Conservation (phyloP, 2,113 vertebrate genomes). For the Neolamprologus tretocephalus region DNA sequence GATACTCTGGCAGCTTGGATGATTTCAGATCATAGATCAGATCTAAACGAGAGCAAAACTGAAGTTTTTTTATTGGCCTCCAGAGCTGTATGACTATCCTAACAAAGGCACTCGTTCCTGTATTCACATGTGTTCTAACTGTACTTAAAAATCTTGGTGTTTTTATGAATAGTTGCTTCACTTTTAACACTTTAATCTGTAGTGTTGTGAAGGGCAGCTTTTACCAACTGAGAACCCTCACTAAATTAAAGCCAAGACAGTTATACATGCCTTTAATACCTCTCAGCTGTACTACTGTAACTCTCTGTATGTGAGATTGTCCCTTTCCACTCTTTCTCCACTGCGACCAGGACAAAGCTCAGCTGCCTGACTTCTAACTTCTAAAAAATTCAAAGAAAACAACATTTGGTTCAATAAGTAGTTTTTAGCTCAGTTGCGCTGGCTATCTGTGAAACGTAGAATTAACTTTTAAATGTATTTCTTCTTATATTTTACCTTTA, state of each 20-base stretch:
- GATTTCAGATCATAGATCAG: neutral
- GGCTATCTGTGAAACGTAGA: neutral
- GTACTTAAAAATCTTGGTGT: neutral
- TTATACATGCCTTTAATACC: too few species aligned
- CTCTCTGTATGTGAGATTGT: neutral
- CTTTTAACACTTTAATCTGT: neutral
- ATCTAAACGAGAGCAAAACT: neutral
- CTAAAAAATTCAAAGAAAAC: neutral
- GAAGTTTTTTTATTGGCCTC: neutral
- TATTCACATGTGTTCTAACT: neutral
- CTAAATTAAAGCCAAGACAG: neutral
- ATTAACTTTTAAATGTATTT: neutral
- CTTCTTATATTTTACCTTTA: neutral
- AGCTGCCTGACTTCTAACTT: neutral
- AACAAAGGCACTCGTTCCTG: neutral
- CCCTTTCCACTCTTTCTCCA: neutral
- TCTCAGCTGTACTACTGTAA: neutral
- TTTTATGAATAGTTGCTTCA: neutral
- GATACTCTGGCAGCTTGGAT: neutral
- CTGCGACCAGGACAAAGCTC: neutral
- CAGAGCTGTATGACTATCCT: neutral
- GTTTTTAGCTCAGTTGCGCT: neutral
- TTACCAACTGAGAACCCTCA: neutral
- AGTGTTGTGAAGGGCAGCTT: neutral
- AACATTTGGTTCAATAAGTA: neutral